Conservation (phyloP, 2,113 vertebrate species). For the Aramus guarauna region DNA sequence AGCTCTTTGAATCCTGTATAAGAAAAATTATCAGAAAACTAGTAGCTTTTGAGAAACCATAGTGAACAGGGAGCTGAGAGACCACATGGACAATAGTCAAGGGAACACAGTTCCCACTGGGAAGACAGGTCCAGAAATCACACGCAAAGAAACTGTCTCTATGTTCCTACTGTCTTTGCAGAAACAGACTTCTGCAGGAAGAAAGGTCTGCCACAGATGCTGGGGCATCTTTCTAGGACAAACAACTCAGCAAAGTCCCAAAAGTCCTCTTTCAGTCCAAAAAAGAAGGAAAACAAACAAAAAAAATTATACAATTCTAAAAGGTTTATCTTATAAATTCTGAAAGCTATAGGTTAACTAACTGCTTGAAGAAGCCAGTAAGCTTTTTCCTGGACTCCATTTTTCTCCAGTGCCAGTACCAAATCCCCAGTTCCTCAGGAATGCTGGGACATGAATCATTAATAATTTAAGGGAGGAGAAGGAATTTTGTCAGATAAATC, state of each 20-base stretch:
- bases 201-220: neutral
- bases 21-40: neutral
- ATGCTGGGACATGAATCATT: neutral
- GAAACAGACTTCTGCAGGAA: neutral
- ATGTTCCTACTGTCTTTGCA: neutral
- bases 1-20: neutral
- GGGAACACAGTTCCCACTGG: neutral
- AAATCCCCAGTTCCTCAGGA: neutral
- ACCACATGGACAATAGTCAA: neutral
- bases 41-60: neutral
- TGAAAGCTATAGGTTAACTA: neutral
- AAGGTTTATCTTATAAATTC: neutral
- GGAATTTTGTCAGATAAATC: neutral
- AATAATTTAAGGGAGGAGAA: neutral
- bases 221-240: neutral
- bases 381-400: neutral
- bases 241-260: neutral
- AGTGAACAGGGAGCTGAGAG: neutral
- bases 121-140: neutral
- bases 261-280: neutral
- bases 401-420: neutral
- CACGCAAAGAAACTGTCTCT: neutral
- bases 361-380: neutral
- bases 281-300: neutral
- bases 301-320: neutral